These are phyloP conservation scores for Liparis tanakae DNA, from an alignment of 2,797 vertebrate genomes.

Conservation along the genomic window DNA sequence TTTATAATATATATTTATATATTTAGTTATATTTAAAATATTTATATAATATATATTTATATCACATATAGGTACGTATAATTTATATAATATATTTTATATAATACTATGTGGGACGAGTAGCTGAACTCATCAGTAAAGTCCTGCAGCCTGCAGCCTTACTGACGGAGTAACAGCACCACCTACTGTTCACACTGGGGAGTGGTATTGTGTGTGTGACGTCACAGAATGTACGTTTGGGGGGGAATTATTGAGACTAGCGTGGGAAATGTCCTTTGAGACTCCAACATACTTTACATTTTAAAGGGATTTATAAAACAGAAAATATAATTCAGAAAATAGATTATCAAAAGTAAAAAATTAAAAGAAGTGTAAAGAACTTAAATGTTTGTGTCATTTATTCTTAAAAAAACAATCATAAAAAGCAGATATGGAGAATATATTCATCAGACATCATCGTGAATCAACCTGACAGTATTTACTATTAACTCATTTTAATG, in stretches of 20 bases:
- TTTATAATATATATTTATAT: not conserved
- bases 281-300: not conserved
- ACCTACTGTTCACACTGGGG: constrained; percentile 41
- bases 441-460: constrained; percentile 14
- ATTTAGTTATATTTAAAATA: no score
- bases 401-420: constrained; percentile 19
- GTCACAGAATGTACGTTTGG: constrained; percentile 5
- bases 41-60: no score
- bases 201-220: not conserved
- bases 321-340: not conserved
- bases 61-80: no score
- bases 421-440: constrained; percentile 36
- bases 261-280: not conserved
- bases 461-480: not conserved
- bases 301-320: no score
- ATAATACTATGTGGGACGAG: not conserved
- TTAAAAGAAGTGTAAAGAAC: not conserved
- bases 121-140: not conserved
- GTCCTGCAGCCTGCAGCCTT: no score
- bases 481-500: constrained; percentile 1
- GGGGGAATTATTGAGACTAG: not conserved
- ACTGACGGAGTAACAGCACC: constrained; percentile 51
- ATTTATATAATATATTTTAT: not conserved
- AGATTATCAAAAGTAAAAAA: not conserved
- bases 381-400: constrained; percentile 20